Evolutionary conservation across 2,888 invertebrate species (phyloP).

Genomic region (Calliphora vomitoria): DNA sequence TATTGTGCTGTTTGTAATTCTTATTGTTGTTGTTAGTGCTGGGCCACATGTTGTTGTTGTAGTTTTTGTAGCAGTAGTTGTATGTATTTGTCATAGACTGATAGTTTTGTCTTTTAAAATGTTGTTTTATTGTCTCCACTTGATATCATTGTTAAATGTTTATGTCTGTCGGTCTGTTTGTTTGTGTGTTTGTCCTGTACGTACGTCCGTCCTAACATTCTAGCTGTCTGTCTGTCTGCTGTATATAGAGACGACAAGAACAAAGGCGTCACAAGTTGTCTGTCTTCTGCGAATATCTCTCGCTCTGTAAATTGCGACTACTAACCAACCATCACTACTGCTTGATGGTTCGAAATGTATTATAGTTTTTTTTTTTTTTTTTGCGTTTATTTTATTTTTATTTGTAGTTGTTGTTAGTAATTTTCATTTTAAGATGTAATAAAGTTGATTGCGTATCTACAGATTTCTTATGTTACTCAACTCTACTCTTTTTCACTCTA

Average conservation of each 20-base stretch:
- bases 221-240: constrained; percentile 37
- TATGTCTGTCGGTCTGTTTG: constrained; percentile 52
- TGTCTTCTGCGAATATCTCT: constrained; percentile 46
- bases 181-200: background rate
- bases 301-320: constrained; percentile 53
- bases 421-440: constrained; percentile 68
- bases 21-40: constrained; percentile 8
- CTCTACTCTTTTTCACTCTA: constrained; percentile 4
- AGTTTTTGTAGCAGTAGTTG: constrained; percentile 31
- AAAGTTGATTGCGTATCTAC: constrained; percentile 71
- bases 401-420: constrained; percentile 37
- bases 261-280: constrained; percentile 72
- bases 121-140: constrained; percentile 73
- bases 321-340: constrained; percentile 33
- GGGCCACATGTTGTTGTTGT: constrained; percentile 19
- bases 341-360: constrained; percentile 51
- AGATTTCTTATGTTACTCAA: constrained; percentile 57
- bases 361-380: constrained; percentile 16
- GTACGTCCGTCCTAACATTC: background rate
- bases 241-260: constrained; percentile 61
- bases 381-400: constrained; percentile 49
- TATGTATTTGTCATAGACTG: constrained; percentile 65
- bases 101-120: constrained; percentile 71
- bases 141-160: constrained; percentile 68
- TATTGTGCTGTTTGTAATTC: constrained; percentile 54